Percentiles rank a stretch among this genome's conserved stretches.
Conservation (phyloP, 2,113 vertebrate genomes). For the Malurus cyaneus region DNA sequence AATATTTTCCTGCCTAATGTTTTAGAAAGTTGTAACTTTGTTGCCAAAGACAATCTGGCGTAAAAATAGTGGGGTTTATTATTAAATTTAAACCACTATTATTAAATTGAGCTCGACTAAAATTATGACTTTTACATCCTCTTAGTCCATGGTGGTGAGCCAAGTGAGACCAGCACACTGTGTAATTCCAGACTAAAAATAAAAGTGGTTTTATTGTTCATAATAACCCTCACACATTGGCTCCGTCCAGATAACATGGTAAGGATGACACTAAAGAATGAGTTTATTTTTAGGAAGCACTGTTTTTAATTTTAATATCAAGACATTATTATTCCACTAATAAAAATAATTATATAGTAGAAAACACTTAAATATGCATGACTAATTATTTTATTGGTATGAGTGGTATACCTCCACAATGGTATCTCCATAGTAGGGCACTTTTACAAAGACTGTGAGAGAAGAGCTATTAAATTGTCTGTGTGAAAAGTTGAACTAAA, state of each 20-base stretch:
- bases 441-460: background rate
- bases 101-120: background rate
- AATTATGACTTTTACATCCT: background rate
- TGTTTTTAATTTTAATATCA: background rate
- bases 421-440: background rate
- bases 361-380: background rate
- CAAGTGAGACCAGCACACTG: background rate
- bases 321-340: background rate
- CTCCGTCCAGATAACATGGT: rapidly evolving
- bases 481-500: background rate
- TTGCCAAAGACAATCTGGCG: background rate
- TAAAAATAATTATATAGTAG: background rate
- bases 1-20: background rate
- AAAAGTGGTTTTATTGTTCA: background rate
- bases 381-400: background rate
- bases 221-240: background rate
- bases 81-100: background rate
- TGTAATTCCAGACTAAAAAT: background rate
- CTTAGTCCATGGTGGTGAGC: background rate
- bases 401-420: background rate
- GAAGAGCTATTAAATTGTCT: background rate
- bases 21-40: background rate
- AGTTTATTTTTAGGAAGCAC: background rate
- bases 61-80: background rate
- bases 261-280: background rate